Conservation (phyloP, 2,797 vertebrate species). For the Psittacula derbiana region DNA sequence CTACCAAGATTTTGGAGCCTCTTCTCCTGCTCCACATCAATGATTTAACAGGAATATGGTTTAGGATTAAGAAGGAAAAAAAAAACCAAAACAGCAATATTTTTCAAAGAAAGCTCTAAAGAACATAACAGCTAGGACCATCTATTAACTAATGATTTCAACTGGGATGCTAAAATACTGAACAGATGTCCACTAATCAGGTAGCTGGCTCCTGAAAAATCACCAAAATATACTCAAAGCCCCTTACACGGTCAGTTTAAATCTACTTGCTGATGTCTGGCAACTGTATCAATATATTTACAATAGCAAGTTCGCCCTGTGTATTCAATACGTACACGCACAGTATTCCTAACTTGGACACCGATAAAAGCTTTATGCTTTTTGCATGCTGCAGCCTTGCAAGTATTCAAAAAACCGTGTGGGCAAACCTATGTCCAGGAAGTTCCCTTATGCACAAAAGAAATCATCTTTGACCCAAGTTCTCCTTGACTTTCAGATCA, state of each 20-base stretch:
- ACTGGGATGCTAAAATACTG: neutral
- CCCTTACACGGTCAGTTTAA: neutral
- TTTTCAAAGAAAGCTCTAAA: neutral
- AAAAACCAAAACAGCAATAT: rapidly evolving
- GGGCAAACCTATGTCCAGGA: neutral
- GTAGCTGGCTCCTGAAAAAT: neutral
- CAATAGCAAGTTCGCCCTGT: neutral
- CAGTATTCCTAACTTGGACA: neutral
- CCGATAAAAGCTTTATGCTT: neutral
- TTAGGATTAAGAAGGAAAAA: neutral
- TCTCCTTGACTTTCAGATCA: neutral
- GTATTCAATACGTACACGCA: neutral
- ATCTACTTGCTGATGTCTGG: neutral
- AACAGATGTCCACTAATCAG: neutral
- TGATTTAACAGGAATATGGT: neutral
- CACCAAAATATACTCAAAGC: neutral
- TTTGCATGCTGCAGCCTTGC: neutral
- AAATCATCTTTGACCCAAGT: neutral
- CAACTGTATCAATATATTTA: neutral
- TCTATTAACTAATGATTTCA: neutral
- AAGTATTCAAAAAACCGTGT: neutral
- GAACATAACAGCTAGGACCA: neutral
- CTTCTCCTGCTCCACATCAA: neutral
- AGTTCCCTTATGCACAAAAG: neutral
- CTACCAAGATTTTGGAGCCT: neutral